Evolutionary conservation across 53 echinoderm and acorn worm genomes (phyloP).

Genomic region (Crossaster papposus): DNA sequence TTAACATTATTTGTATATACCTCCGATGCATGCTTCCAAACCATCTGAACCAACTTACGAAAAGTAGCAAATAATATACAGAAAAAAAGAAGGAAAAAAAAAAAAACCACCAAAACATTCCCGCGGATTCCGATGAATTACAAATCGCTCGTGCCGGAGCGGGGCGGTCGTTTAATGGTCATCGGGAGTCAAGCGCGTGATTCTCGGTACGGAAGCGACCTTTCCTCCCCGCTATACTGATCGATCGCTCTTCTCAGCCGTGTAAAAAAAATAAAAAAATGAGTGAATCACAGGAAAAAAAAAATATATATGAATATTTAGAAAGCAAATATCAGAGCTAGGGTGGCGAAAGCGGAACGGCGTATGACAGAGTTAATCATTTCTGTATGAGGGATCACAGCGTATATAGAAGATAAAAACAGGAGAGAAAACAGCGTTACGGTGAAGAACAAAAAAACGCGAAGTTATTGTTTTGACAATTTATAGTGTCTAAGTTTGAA

Average conservation of each 20-base stretch:
- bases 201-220: constrained; percentile 18
- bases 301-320: constrained; percentile 16
- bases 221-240: neutral
- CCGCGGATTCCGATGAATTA: neutral
- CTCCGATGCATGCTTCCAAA: neutral
- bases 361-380: neutral
- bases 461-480: too few species aligned
- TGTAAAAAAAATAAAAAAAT: neutral
- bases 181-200: constrained; percentile 17
- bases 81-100: neutral
- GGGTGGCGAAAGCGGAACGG: neutral
- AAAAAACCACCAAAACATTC: neutral
- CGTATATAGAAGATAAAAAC: neutral
- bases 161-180: constrained; percentile 14
- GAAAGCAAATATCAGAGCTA: neutral
- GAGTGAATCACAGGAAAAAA: neutral
- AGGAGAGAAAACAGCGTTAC: too few species aligned
- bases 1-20: neutral
- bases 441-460: too few species aligned
- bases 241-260: constrained; percentile 3
- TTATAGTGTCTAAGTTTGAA: too few species aligned
- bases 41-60: neutral
- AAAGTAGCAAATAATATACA: neutral
- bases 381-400: neutral
- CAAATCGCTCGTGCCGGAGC: neutral